Percentiles rank a stretch among this genome's conserved stretches.
Conservation (phyloP, 53 echinoderm and acorn worm species). For the Glandiceps talaboti region DNA sequence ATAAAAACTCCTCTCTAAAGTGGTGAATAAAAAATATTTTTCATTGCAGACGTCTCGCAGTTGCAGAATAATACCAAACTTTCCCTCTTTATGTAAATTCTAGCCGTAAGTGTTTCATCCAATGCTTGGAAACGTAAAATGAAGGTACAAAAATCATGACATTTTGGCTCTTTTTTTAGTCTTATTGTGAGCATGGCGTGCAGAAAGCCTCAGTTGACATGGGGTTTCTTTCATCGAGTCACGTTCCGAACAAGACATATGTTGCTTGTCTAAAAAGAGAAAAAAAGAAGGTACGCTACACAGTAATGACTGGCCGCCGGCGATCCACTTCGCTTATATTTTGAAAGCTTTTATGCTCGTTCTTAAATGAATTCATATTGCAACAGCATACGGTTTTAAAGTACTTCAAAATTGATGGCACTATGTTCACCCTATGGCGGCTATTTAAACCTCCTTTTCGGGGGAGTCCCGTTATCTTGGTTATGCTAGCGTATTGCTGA, state of each 20-base stretch:
- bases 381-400: neutral
- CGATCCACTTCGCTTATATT: neutral
- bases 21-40: too few relatives aligned
- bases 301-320: neutral
- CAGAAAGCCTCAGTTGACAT: neutral
- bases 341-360: neutral
- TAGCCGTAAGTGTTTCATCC: neutral
- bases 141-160: neutral
- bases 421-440: neutral
- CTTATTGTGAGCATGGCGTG: neutral
- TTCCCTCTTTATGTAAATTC: neutral
- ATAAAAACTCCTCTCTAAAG: too few relatives aligned
- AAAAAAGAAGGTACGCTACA: neutral
- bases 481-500: too few relatives aligned
- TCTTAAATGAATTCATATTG: neutral
- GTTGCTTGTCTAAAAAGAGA: neutral
- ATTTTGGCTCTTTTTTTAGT: neutral
- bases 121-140: neutral
- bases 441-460: neutral
- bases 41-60: too few relatives aligned
- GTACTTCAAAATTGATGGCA: neutral
- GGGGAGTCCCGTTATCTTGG: too few relatives aligned
- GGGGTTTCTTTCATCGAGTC: neutral
- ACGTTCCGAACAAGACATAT: neutral
- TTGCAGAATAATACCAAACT: too few relatives aligned